These are phyloP conservation scores for Brachyrhaphis roseni DNA, from an alignment of 2,797 vertebrate genomes.

Conservation along the genomic window DNA sequence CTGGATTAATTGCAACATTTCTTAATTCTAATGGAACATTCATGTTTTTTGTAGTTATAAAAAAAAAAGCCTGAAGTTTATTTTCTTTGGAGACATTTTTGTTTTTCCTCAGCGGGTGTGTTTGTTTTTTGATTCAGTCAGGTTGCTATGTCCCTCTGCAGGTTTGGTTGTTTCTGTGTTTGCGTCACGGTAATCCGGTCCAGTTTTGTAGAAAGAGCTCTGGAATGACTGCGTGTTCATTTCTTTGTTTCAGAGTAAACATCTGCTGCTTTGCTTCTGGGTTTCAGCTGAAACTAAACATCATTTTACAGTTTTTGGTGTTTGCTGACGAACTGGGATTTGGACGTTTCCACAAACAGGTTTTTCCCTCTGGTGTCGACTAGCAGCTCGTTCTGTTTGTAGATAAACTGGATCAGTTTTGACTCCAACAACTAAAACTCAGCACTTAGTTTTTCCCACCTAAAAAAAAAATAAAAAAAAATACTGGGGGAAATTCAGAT, in stretches of 20 bases:
- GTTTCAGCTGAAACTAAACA: neutral
- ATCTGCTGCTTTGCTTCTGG: neutral
- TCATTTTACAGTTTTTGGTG: neutral
- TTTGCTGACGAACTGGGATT: neutral
- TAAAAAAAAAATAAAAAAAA: too few relatives aligned
- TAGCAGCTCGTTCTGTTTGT: conserved; percentile 20
- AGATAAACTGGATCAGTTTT: neutral
- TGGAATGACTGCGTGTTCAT: too few relatives aligned
- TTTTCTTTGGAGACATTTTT: neutral
- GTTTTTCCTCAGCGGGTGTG: neutral
- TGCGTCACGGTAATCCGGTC: neutral
- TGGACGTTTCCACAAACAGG: neutral
- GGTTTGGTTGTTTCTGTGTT: neutral
- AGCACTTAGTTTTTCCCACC: neutral
- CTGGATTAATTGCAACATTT: neutral
- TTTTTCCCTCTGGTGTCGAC: neutral
- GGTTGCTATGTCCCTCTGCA: conserved; percentile 14
- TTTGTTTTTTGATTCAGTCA: neutral
- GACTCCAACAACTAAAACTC: neutral
- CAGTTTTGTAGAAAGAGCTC: neutral
- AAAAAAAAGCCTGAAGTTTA: too few relatives aligned
- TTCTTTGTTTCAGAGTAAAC: neutral
- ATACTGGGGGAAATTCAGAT: neutral
- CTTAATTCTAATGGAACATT: too few relatives aligned
- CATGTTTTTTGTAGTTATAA: too few relatives aligned